Base-by-base conservation (phyloP, 2,797 vertebrate genomes). In the Pipistrellus nathusii region DNA sequence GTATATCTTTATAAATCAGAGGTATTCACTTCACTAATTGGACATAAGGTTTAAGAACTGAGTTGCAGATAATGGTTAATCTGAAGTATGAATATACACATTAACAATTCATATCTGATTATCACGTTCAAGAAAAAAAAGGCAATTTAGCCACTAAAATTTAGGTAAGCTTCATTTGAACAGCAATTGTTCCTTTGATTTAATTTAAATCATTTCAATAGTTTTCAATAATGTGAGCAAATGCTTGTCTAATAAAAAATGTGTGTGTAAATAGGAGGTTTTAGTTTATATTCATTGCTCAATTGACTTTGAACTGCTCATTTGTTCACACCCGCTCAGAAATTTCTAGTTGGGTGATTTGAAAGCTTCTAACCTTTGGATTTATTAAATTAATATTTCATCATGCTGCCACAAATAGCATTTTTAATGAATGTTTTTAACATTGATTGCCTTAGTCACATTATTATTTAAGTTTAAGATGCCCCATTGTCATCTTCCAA, bases 241-340 rank as follows among this genome's bases (percentile, higher is more conserved):
- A 94, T 92, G 87, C 0, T 17, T 94, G 41, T 93, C 76, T 95
- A 93, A 96, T 95, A 96, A 97, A 96, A 96, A 88, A 77, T 89
- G 14, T 21, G 91, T 92, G 46, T 91, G 72, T 93, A 96, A 98
- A 96, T 93, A 93, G 82, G 93, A 87, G 93, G 66, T 93, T 97
- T 87, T 66, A 90, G 97, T 98, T 98, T 55, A 85, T 96, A 96
- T 93, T 93, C 78, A 75, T 41, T 96, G 41, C 88, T 97, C 88
- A 44, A 59, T 90, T 98, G 97, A 97, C 91, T 98, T 96, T 96
- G n/a, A 97, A 95, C 30, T 64, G 7, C 64, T 87, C 46, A n/a
- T n/a, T 32, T 89, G 57, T 93, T 91, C 30, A n/a, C 72, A 88
- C 51, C 51, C 82, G 94, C 90, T 96, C 83, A 84, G 88, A 96